Base-by-base conservation (phyloP, 2,113 vertebrate species). In the Clarias gariepinus region DNA sequence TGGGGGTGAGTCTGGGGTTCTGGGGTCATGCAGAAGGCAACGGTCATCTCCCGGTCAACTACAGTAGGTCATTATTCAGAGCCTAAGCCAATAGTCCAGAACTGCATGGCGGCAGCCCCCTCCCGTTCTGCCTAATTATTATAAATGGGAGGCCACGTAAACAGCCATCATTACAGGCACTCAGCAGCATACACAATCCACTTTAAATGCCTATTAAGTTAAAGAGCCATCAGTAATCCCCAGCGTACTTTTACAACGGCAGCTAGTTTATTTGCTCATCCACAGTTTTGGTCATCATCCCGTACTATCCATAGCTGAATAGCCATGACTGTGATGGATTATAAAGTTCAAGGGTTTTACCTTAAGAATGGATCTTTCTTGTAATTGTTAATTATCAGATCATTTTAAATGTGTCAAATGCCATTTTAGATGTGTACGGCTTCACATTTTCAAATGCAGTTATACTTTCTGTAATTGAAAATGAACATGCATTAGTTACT, bases 111-210 rank as follows among this genome's bases (percentile, higher is more conserved):
- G 93, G 94, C 95, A 94, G 87, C 91, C 93, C 95, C 95, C 96
- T 93, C 97, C 96, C 96, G 97, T 97, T 96, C 95, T 95, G 95
- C 95, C 95, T 98, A 97, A 98, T 98, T 97, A 97, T 97, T 97
- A 97, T 96, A 97, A 97, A 98, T 96, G 97, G 96, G 94, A 95
- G 95, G 96, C 93, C 94, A 95, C 94, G 94, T 95, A 96, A 96
- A 95, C 95, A 95, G 94, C 93, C 93, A 93, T 95, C 94, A 94
- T 96, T 96, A 96, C 94, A 95, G 93, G 95, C 94, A 94, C 94
- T 96, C 94, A 95, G 93, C 93, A 94, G 94, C 94, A 92, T 92
- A 94, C 94, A 95, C 94, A 95, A 95, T 95, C 94, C 94, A 95
- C 95, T 96, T 95, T 95, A 95, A 96, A 96, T 95, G 93, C 94